Evolutionary conservation across 2,113 vertebrate species (phyloP).

Genomic region (Pseudonaja textilis): DNA sequence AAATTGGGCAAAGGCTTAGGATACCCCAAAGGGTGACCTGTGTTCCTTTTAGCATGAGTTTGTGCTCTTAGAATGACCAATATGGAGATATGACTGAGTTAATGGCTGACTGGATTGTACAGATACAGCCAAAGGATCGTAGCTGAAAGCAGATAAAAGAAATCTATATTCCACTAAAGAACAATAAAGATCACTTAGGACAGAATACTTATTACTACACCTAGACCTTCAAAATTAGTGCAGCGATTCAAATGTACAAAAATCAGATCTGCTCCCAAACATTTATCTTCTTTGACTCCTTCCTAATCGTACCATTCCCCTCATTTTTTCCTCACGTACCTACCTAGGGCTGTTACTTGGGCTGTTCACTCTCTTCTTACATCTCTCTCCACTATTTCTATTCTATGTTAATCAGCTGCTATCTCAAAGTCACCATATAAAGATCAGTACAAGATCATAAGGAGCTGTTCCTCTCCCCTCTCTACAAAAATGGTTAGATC

Average conservation of each 20-base stretch:
- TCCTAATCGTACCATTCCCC: background rate
- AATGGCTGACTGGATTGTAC: background rate
- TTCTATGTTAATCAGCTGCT: background rate
- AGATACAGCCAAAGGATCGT: background rate
- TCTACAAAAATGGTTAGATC: background rate
- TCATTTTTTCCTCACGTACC: background rate
- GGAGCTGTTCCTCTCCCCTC: background rate
- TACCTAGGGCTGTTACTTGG: background rate
- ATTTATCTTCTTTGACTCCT: background rate
- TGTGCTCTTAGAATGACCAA: background rate
- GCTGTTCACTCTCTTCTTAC: background rate
- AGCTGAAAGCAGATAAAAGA: background rate
- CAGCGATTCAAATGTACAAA: background rate
- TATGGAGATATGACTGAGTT: background rate
- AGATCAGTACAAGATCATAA: background rate
- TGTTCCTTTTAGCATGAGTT: background rate
- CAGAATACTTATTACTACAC: background rate
- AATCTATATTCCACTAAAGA: background rate
- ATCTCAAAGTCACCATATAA: background rate
- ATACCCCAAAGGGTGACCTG: background rate
- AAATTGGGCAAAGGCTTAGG: background rate
- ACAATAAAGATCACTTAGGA: background rate
- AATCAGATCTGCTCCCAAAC: background rate
- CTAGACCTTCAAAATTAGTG: background rate
- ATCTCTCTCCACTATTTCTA: background rate